phyloP scores from a whole-genome alignment of 2,113 vertebrate species.

The Forbesichthys papilliferus region DNA sequence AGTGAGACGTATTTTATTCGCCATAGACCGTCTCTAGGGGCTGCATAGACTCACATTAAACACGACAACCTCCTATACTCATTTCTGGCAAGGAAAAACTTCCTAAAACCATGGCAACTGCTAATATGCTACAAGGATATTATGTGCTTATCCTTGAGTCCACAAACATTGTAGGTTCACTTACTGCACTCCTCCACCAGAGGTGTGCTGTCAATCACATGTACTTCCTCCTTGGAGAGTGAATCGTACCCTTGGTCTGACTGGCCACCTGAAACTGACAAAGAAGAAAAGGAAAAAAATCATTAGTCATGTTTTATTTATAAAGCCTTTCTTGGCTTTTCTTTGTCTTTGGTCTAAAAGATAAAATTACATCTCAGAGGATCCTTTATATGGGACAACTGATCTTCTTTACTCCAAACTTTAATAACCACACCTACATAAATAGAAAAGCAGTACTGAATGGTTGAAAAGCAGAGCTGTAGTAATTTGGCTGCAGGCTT shows the following conservation, averaged over 20 bases:
- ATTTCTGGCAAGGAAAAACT: too few relatives aligned
- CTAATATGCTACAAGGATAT: too few relatives aligned
- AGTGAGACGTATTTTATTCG: too few relatives aligned
- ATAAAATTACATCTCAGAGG: conserved; percentile 12
- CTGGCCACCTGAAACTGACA: conserved; percentile 80
- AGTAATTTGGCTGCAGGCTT: background rate
- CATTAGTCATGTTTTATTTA: background rate
- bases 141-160: too few relatives aligned
- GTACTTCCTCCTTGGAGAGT: conserved; percentile 87
- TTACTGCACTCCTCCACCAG: conserved; percentile 84
- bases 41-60: too few relatives aligned
- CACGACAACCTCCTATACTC: too few relatives aligned
- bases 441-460: conserved; percentile 44
- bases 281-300: background rate
- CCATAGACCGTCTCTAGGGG: too few relatives aligned
- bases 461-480: too few relatives aligned
- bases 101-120: too few relatives aligned
- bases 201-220: conserved; percentile 74
- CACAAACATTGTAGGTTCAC: conserved; percentile 41
- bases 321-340: conserved; percentile 7
- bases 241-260: conserved; percentile 89
- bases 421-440: conserved; percentile 33
- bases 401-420: conserved; percentile 36
- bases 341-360: conserved; percentile 2
- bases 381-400: conserved; percentile 29